phyloP scores from a whole-genome alignment of 1,140 invertebrate genomes.

The Lucilia cuprina region DNA sequence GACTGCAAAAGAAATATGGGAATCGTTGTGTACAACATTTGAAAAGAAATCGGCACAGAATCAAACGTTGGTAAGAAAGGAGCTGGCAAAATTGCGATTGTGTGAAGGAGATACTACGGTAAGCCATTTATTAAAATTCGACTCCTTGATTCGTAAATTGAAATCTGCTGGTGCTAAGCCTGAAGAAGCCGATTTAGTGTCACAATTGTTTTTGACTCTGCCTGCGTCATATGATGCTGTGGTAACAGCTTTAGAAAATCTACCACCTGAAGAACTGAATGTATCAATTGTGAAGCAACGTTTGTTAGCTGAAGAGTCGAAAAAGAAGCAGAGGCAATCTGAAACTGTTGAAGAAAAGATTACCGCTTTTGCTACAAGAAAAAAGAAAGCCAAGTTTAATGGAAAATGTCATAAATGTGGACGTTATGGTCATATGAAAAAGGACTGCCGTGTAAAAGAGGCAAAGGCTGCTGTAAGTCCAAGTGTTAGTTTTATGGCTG shows the following conservation, averaged over 20 bases:
- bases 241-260: not conserved
- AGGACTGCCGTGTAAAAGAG: not conserved
- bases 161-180: not conserved
- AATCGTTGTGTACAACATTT: not conserved
- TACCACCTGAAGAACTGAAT: not conserved
- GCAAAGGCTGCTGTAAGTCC: not conserved
- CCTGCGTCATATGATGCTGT: no score
- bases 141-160: not conserved
- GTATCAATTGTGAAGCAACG: not conserved
- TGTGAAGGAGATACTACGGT: not conserved
- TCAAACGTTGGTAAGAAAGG: not conserved
- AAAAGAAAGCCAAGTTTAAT: not conserved
- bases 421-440: not conserved
- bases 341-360: not conserved
- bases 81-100: not conserved
- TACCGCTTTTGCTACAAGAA: not conserved
- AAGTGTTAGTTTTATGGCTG: not conserved
- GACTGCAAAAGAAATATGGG: not conserved
- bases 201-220: no score
- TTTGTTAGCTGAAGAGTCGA: not conserved
- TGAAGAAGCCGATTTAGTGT: no score
- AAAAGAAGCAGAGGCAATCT: not conserved
- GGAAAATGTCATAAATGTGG: not conserved
- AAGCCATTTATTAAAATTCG: not conserved
- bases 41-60: not conserved